Conservation (phyloP, 37 sponge, comb jelly and placozoan genomes). For the Bolinopsis microptera region DNA sequence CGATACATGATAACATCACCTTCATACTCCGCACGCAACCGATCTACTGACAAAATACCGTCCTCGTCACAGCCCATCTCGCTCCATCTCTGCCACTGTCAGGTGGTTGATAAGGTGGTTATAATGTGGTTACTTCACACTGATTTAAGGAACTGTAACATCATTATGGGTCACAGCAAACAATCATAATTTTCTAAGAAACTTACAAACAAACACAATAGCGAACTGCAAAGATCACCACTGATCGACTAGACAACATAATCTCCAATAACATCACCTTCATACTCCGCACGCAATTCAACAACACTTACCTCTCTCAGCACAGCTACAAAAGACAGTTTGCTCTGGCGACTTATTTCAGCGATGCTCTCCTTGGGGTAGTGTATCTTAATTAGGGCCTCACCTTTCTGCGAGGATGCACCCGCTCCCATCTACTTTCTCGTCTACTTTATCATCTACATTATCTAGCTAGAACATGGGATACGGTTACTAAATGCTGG, state of each 20-base stretch:
- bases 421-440: constrained; percentile 19
- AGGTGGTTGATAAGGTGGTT: neutral
- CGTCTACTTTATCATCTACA: too few relatives aligned
- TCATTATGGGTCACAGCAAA: too few relatives aligned
- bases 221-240: too few relatives aligned
- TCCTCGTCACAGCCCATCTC: constrained; percentile 59
- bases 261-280: neutral
- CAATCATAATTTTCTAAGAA: too few relatives aligned
- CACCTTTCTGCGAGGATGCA: neutral
- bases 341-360: constrained; percentile 55
- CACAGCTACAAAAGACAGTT: constrained; percentile 56
- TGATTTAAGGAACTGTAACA: too few relatives aligned
- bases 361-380: constrained; percentile 53
- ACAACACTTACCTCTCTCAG: constrained; percentile 52
- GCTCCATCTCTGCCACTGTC: constrained; percentile 57
- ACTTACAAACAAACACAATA: too few relatives aligned
- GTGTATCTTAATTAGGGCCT: neutral
- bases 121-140: too few relatives aligned
- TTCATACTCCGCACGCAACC: neutral
- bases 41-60: neutral
- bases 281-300: neutral
- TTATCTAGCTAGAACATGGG: neutral
- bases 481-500: neutral
- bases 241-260: too few relatives aligned
- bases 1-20: constrained; percentile 36